Base-by-base conservation (phyloP, 2,113 vertebrate species). In the Spea bombifrons region DNA sequence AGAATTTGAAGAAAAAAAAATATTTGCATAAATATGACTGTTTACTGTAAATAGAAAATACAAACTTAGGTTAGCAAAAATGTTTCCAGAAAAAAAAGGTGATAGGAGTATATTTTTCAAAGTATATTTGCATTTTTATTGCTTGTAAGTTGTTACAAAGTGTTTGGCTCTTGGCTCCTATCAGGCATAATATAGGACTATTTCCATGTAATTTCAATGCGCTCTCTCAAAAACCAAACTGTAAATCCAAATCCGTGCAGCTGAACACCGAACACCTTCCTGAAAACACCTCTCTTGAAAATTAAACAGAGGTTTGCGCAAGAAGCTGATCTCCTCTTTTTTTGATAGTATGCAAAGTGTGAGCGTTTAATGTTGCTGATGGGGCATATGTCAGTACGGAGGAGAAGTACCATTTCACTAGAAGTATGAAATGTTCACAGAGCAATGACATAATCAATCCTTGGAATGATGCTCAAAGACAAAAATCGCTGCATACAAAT, bases 71-170 rank as follows among this genome's bases (percentile, higher is more conserved):
- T 68, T 80, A 57, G 71, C 53, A 61, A 50, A 74, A 74, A 73
- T 67, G 45, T 80, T 73, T 80, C 16, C 50, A 57, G 77, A 30
- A 57, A 13, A 53, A 77, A 65, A 67, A 66, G 16, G 68, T 15
- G 63, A 57, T 61, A 59, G 71, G 52, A 67, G 77, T 57, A 55
- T 72, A 73, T 67, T 74, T 74, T 67, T 59, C n/a, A 46, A 15
- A 7, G 7, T 57, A 7, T 57, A 80, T 80, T 80, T 74, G 78
- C 78, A 80, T 80, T 80, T 74, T 80, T 80, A 80, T 80, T 74
- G 78, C 71, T 50, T 80, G 78, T 80, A 80, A 80, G 78, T 74
- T 74, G 78, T 59, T 80, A 73, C 55, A 59, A 67, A 61, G 64
- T 80, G 78, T 68, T 50, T 80, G 78, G 66, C 64, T 74, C 52